Percentiles rank a stretch among this genome's conserved stretches.
Conservation (phyloP, 1,140 invertebrate genomes). For the Centruroides vittatus region DNA sequence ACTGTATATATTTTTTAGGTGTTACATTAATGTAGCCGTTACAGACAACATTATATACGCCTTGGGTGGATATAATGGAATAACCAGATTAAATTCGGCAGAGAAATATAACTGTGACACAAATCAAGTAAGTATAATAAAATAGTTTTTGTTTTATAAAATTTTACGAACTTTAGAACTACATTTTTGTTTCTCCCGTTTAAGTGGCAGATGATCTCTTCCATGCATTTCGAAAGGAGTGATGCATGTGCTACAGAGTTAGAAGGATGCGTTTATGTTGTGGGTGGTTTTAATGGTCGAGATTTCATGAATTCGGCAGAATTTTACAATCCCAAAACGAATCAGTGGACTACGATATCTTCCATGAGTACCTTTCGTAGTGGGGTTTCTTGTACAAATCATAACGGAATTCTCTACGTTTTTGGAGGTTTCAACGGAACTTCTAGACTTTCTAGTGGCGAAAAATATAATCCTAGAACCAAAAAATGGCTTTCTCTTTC, state of each 20-base stretch:
- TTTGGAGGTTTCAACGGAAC: constrained; percentile 44
- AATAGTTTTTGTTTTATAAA: neutral
- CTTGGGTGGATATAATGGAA: constrained; percentile 38
- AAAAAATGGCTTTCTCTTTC: constrained; percentile 44
- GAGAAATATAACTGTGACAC: constrained; percentile 29
- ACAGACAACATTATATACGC: constrained; percentile 35
- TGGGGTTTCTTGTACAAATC: constrained; percentile 42
- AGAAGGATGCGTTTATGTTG: constrained; percentile 53
- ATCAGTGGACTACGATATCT: constrained; percentile 54
- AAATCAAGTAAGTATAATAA: constrained; percentile 22
- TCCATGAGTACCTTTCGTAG: neutral
- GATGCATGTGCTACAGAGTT: constrained; percentile 28
- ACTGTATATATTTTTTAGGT: constrained; percentile 28
- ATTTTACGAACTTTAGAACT: neutral
- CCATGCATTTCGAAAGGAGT: constrained; percentile 25
- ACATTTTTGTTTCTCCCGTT: constrained; percentile 38
- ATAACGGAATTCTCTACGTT: constrained; percentile 28
- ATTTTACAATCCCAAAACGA: constrained; percentile 61
- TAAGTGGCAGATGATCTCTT: constrained; percentile 18
- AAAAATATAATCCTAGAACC: constrained; percentile 42
- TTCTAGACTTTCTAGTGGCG: constrained; percentile 37
- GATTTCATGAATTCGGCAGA: constrained; percentile 75
- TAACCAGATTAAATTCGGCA: constrained; percentile 33
- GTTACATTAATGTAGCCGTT: constrained; percentile 61
- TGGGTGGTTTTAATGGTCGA: constrained; percentile 76